Base-by-base conservation (phyloP, 1,140 invertebrate species). In the Sycophila sp. region DNA sequence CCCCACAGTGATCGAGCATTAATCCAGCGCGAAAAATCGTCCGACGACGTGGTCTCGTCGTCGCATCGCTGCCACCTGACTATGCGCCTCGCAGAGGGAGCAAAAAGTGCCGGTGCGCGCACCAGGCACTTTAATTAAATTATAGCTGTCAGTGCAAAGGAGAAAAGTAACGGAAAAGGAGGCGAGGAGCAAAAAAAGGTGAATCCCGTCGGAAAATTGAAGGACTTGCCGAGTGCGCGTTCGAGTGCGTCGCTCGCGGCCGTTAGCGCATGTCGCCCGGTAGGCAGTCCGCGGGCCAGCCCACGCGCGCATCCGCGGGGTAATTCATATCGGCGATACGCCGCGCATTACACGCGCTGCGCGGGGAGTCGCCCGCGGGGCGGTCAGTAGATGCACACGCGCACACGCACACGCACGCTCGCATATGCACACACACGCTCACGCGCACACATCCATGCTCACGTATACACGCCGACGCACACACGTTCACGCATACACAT, bases 241-340 rank as follows among this genome's bases (percentile, higher is more conserved):
- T 15, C n/a, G n/a, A 17, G 17, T 17, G 24, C 19, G 2, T 8
- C 11, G 13, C n/a, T n/a, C 8, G 19, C 22, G 4, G 24, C 22
- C n/a, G 11, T 38, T 17, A 49, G 59, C 10, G 51, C 51, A 66
- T 53, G 63, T 55, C 15, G 32, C 47, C 49, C 34, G 62, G 62
- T 53, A 65, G 62, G 47, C 62, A 56, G 63, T 55, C 63, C 22
- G 8, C 26, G 40, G 11, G 11, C 3, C 47, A 22, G 28, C 62
- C 62, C 62, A 64, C 62, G 62, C 62, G 47, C 30, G 22, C 17
- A 5, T 26, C 3, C 28, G 3, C 49, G 10, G 34, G 51, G 42
- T 66, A 55, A 66, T 66, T 66, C 63, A 66, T 66, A 66, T 55
- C 63, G 47, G 7, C 28, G 42, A 64, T 64, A 51, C 19, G n/a